Percentiles rank a stretch among this genome's conserved stretches.
These are phyloP conservation scores for Cepaea hortensis DNA, from an alignment of 2,888 invertebrate genomes.

Conservation along the genomic window DNA sequence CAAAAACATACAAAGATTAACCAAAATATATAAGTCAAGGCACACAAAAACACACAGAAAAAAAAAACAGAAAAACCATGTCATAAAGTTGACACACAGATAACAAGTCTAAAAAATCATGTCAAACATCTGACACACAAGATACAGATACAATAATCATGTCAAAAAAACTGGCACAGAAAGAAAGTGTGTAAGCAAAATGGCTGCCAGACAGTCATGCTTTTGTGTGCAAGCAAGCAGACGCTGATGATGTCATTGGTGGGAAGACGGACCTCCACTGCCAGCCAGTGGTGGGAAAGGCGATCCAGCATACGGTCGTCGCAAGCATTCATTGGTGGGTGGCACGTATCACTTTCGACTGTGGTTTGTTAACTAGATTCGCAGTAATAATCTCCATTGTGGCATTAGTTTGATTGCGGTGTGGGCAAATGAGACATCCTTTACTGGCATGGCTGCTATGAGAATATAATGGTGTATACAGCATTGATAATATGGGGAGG, in stretches of 20 bases:
- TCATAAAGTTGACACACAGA: slow-evolving; percentile 5
- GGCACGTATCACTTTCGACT: not conserved
- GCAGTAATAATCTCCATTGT: not conserved
- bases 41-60: not conserved
- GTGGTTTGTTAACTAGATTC: not conserved
- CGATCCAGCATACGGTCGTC: not conserved
- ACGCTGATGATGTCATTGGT: slow-evolving; percentile 34
- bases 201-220: slow-evolving; percentile 16
- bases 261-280: not conserved
- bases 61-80: not conserved
- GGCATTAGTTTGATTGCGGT: not conserved
- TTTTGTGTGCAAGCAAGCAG: slow-evolving; percentile 14
- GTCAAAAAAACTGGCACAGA: not conserved
- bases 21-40: too few relatives aligned
- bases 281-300: slow-evolving; percentile 21
- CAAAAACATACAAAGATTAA: too few relatives aligned
- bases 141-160: not conserved
- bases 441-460: too few relatives aligned
- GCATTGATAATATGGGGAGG: too few relatives aligned
- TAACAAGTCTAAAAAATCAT: not conserved
- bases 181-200: slow-evolving; percentile 24
- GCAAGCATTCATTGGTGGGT: not conserved
- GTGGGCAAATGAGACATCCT: not conserved
- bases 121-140: slow-evolving; percentile 20
- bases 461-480: too few relatives aligned